Conservation (phyloP, 2,888 invertebrate species). For the Monochamus alternatus region DNA sequence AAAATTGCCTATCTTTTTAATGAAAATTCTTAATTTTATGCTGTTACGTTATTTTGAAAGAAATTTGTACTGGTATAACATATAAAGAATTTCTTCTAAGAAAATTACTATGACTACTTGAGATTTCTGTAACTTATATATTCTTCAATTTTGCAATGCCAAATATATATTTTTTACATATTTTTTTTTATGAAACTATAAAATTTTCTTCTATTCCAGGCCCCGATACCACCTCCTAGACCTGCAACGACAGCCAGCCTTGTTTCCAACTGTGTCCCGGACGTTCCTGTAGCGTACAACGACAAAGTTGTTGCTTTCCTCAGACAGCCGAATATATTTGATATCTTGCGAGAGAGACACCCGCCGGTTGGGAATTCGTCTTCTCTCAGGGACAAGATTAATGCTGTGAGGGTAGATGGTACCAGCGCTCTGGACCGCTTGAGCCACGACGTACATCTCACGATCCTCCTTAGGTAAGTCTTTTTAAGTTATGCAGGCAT, state of each 20-base stretch:
- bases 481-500: conserved; percentile 13
- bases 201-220: conserved; percentile 69
- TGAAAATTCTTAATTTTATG: too few species aligned
- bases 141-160: too few species aligned
- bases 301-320: conserved; percentile 98
- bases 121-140: too few species aligned
- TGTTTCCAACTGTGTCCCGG: conserved; percentile 68
- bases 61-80: too few species aligned
- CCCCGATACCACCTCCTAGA: conserved; percentile 84
- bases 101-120: too few species aligned
- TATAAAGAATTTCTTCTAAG: too few species aligned
- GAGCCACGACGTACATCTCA: conserved; percentile 95
- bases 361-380: conserved; percentile 81
- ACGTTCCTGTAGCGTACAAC: conserved; percentile 93
- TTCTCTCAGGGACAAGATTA: conserved; percentile 88
- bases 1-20: too few species aligned
- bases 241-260: conserved; percentile 72
- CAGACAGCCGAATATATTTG: conserved; percentile 94
- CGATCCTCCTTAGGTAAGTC: conserved; percentile 90
- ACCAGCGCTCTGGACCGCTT: conserved; percentile 86
- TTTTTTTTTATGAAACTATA: not conserved
- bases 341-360: conserved; percentile 89
- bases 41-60: too few species aligned
- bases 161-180: too few species aligned
- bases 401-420: conserved; percentile 92